phyloP scores from a whole-genome alignment of 2,113 vertebrate genomes.

The Ptychochromis oligacanthus region DNA sequence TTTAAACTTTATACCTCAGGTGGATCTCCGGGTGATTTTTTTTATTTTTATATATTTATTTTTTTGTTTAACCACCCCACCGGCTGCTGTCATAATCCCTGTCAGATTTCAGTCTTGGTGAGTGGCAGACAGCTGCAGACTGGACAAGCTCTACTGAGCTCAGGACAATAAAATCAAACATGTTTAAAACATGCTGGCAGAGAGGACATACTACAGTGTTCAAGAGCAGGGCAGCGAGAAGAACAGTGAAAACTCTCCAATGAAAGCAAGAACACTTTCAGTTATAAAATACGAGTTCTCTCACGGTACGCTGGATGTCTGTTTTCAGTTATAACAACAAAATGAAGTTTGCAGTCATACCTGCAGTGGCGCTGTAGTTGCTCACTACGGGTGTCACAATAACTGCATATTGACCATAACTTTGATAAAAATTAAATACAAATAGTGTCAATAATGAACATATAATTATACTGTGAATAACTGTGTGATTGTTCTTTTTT shows the following conservation, averaged over 20 bases:
- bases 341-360: too few species aligned
- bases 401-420: too few species aligned
- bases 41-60: too few species aligned
- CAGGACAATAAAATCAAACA: slow-evolving; percentile 14
- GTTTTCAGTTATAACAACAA: not conserved
- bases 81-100: not conserved
- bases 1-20: not conserved
- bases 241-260: not conserved
- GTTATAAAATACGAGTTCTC: not conserved
- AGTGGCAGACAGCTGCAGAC: not conserved
- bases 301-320: not conserved
- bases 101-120: not conserved
- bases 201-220: not conserved
- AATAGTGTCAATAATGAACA: not conserved
- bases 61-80: not conserved
- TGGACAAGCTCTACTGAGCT: not conserved
- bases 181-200: slow-evolving; percentile 1
- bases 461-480: too few species aligned
- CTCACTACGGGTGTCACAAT: too few species aligned
- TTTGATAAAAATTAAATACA: too few species aligned
- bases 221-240: not conserved
- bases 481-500: too few species aligned
- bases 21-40: accelerated
- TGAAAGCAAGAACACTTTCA: not conserved
- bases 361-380: too few species aligned